These are phyloP conservation scores for Boloria selene DNA, from an alignment of 2,888 invertebrate genomes.

Conservation along the genomic window DNA sequence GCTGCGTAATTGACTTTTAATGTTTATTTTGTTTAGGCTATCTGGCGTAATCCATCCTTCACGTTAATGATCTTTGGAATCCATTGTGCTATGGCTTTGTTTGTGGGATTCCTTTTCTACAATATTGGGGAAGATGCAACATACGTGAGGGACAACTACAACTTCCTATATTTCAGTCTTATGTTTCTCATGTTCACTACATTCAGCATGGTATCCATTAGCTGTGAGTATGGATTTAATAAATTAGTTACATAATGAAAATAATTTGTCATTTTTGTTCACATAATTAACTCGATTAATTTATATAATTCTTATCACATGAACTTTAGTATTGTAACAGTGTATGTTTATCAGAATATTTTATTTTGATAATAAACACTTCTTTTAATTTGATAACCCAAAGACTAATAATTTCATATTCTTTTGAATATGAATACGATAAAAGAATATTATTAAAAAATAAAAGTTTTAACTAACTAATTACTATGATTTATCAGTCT, in stretches of 20 bases:
- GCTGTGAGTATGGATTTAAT: conserved; percentile 49
- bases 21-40: conserved; percentile 59
- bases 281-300: not conserved
- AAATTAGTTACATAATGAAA: not conserved
- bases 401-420: conserved; percentile 4
- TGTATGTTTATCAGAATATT: not conserved
- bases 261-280: not conserved
- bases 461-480: no score
- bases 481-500: no score
- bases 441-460: no score
- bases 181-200: conserved; percentile 98
- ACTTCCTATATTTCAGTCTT: conserved; percentile 94
- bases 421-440: not conserved
- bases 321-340: conserved; percentile 2
- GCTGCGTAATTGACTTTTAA: conserved; percentile 4
- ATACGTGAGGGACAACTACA: conserved; percentile 92
- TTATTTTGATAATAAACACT: conserved; percentile 9
- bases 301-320: conserved; percentile 3
- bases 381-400: conserved; percentile 5
- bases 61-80: conserved; percentile 90
- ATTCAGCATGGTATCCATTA: conserved; percentile 93
- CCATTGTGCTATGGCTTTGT: conserved; percentile 89
- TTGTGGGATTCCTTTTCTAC: conserved; percentile 92
- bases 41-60: conserved; percentile 87
- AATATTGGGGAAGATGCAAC: conserved; percentile 93